A percentile compares a stretch with the other conserved stretches of the same genome.
These are phyloP conservation scores for Puntigrus tetrazona DNA, from an alignment of 2,113 vertebrate genomes.

Conservation along the genomic window DNA sequence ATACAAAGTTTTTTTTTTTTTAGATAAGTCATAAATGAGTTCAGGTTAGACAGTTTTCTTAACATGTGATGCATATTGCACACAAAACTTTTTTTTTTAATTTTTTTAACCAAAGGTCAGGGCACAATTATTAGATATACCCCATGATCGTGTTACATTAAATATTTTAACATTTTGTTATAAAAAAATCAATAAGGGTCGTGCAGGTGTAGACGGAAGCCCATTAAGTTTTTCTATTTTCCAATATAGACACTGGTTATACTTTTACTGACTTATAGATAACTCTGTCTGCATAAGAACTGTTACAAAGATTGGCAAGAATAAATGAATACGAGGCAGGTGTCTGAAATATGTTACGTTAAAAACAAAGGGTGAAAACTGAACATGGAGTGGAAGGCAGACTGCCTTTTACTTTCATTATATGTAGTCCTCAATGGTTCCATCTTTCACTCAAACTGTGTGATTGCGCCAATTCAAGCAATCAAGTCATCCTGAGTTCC, in stretches of 20 bases:
- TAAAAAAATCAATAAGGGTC: background rate
- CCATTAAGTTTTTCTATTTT: background rate
- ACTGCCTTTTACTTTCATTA: slow-evolving; percentile 21
- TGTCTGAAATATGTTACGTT: background rate
- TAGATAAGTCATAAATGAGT: background rate
- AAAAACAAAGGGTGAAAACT: background rate
- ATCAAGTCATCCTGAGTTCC: slow-evolving; percentile 22
- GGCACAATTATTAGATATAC: background rate
- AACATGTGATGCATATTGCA: background rate
- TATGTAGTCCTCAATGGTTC: slow-evolving; percentile 7
- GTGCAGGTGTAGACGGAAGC: background rate
- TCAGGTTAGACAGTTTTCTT: background rate
- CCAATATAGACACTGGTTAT: background rate
- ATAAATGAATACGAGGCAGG: background rate
- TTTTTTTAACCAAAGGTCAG: background rate
- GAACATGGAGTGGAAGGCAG: background rate
- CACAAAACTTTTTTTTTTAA: background rate
- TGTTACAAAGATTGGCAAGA: background rate
- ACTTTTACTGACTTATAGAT: background rate
- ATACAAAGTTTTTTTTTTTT: background rate
- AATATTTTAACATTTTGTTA: background rate
- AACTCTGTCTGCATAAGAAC: background rate
- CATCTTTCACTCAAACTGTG: slow-evolving; percentile 25
- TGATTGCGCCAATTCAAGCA: slow-evolving; percentile 46
- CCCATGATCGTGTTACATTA: background rate